These are phyloP conservation scores for Phyllopteryx taeniolatus DNA, from an alignment of 2,113 vertebrate species.

Conservation along the genomic window DNA sequence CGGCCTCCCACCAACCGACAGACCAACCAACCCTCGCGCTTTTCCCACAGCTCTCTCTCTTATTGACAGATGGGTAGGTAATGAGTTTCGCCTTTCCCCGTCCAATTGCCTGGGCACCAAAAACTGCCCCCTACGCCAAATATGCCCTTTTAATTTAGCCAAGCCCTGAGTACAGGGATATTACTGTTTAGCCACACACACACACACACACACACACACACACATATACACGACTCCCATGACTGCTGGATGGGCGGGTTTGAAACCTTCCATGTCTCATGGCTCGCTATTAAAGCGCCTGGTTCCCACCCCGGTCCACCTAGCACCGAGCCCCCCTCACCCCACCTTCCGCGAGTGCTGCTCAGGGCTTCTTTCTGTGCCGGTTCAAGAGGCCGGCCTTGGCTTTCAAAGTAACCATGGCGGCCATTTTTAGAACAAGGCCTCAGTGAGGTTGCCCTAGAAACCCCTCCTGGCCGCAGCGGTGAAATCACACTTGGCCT, in stretches of 20 bases:
- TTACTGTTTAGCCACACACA: conserved; percentile 62
- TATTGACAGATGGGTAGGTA: conserved; percentile 75
- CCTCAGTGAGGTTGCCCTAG: conserved; percentile 74
- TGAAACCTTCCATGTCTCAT: conserved; percentile 69
- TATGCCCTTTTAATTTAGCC: conserved; percentile 77
- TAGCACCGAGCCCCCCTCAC: conserved; percentile 5
- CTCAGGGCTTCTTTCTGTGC: conserved; percentile 63
- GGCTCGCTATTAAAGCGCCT: conserved; percentile 69
- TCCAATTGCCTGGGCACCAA: conserved; percentile 71
- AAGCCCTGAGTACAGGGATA: conserved; percentile 71
- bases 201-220: conserved; percentile 30
- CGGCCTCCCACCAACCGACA: conserved; percentile 44
- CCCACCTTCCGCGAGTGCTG: conserved; percentile 54
- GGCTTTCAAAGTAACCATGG: conserved; percentile 74
- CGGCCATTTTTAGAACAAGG: conserved; percentile 74
- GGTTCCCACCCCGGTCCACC: conserved; percentile 54
- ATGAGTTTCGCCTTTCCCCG: conserved; percentile 73
- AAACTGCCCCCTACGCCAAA: conserved; percentile 69
- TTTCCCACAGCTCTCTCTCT: conserved; percentile 66
- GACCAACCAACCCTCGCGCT: conserved; percentile 42
- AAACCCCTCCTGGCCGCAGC: conserved; percentile 70
- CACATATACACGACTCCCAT: conserved; percentile 59
- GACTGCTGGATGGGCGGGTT: conserved; percentile 63
- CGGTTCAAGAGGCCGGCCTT: conserved; percentile 67
- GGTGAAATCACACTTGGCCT: conserved; percentile 72